Evolutionary conservation across 2,797 vertebrate genomes (phyloP).

Genomic region (Crocodylus rhombifer): DNA sequence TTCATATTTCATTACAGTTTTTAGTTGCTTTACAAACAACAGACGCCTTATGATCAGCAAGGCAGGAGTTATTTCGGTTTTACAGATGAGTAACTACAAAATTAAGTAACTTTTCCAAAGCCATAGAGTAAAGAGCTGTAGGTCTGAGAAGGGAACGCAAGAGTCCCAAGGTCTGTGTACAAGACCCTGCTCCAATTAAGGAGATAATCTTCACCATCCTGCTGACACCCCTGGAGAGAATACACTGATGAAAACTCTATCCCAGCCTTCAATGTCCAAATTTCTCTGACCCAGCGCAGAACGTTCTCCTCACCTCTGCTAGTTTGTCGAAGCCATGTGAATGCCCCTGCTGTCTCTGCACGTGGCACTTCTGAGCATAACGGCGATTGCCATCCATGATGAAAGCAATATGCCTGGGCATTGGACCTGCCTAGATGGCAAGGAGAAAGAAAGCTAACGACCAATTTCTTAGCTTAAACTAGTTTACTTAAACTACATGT

Average conservation of each 20-base stretch:
- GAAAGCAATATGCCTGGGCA: constrained; percentile 97
- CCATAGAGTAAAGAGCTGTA: not conserved
- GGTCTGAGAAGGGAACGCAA: not conserved
- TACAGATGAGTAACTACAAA: accelerated
- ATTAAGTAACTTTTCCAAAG: not conserved
- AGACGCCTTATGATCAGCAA: not conserved
- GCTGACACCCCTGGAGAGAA: not conserved
- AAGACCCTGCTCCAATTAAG: not conserved
- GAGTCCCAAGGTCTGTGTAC: not conserved
- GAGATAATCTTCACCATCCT: not conserved
- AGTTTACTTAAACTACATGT: not conserved
- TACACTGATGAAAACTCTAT: not conserved
- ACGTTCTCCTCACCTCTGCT: constrained; percentile 86
- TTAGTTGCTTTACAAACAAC: not conserved
- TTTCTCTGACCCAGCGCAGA: not conserved
- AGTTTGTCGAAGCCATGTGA: constrained; percentile 96
- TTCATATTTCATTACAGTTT: not conserved
- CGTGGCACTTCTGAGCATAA: constrained; percentile 93
- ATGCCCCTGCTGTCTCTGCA: constrained; percentile 93
- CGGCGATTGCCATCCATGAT: constrained; percentile 99
- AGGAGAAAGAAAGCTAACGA: not conserved
- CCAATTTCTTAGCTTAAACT: not conserved
- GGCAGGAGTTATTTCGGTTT: accelerated
- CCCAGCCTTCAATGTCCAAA: not conserved
- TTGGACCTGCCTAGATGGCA: constrained; percentile 89